Evolutionary conservation across 92 coral and sea anemone species (phyloP).

Genomic region (Phenganax marumi): DNA sequence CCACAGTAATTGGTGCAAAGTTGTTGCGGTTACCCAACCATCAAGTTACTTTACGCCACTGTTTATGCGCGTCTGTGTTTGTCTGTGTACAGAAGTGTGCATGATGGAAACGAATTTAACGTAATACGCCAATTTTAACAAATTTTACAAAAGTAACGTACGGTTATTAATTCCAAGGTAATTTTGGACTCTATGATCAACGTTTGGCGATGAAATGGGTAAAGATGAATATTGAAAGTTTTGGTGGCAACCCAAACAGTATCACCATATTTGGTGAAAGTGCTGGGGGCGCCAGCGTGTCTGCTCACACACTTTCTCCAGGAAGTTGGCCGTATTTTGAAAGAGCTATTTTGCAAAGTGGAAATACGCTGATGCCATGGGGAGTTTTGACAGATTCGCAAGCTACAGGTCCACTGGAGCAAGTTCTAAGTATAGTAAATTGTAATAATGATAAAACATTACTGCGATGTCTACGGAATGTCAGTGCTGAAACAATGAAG

Average conservation of each 20-base stretch:
- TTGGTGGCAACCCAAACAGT: constrained; percentile 7
- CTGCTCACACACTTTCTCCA: neutral
- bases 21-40: no score
- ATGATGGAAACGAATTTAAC: no score
- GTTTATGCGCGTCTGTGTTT: no score
- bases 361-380: constrained; percentile 2
- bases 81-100: no score
- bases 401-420: neutral
- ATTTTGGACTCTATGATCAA: constrained; percentile 13
- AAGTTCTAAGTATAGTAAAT: neutral
- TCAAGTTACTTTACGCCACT: no score
- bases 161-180: neutral
- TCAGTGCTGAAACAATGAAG: neutral
- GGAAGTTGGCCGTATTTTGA: constrained; percentile 7
- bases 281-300: constrained; percentile 3
- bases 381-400: neutral
- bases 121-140: neutral
- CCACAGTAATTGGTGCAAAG: no score
- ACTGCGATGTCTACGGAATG: constrained; percentile 7
- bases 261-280: constrained; percentile 22
- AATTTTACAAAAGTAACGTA: neutral
- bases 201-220: constrained; percentile 18
- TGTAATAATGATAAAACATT: neutral
- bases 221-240: neutral
- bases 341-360: constrained; percentile 21